These are phyloP conservation scores for Pyrochroa serraticornis DNA, from an alignment of 2,888 invertebrate species.

Conservation along the genomic window DNA sequence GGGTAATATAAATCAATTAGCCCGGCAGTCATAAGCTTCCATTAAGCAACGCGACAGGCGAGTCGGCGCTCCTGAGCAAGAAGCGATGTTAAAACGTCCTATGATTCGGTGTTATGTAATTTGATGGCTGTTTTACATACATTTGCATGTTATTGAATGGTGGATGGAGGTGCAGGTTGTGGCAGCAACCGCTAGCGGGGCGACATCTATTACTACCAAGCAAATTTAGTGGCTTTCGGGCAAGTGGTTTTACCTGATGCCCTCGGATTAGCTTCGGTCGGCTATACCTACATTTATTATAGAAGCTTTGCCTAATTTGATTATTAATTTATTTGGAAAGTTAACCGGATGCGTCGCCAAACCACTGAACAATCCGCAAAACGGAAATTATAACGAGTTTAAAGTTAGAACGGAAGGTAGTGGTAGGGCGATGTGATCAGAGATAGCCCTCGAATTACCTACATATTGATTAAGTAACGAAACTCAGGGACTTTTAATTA, in stretches of 20 bases:
- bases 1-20: constrained; percentile 44
- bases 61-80: constrained; percentile 27
- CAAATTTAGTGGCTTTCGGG: constrained; percentile 44
- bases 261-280: constrained; percentile 30
- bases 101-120: constrained; percentile 54
- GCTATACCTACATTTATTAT: constrained; percentile 31
- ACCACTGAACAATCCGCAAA: constrained; percentile 23
- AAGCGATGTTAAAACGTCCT: constrained; percentile 41
- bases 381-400: constrained; percentile 26
- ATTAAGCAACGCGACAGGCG: constrained; percentile 33
- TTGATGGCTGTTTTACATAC: constrained; percentile 56
- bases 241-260: constrained; percentile 46
- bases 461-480: constrained; percentile 3
- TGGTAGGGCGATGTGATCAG: background rate
- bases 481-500: background rate
- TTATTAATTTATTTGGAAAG: constrained; percentile 36
- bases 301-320: constrained; percentile 33
- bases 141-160: constrained; percentile 56
- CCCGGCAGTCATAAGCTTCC: constrained; percentile 38
- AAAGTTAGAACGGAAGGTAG: constrained; percentile 6
- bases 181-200: constrained; percentile 42
- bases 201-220: constrained; percentile 42
- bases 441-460: constrained; percentile 3
- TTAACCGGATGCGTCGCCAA: constrained; percentile 14
- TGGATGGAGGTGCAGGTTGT: constrained; percentile 39